Conservation (phyloP, 2,113 vertebrate species). For the Ailuropoda melanoleuca region DNA sequence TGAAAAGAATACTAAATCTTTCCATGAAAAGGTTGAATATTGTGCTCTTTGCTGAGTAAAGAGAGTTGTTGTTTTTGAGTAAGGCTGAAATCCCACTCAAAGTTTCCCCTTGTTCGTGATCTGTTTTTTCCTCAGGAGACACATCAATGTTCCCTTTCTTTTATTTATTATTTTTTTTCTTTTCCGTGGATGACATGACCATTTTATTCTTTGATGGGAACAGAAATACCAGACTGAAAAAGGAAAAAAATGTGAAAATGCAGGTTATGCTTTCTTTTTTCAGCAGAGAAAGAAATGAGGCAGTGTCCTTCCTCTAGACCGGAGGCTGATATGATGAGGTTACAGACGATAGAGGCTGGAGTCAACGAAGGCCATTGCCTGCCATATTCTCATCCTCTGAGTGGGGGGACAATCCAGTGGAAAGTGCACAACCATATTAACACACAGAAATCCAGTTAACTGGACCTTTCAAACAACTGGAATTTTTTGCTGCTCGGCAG, state of each 20-base stretch:
- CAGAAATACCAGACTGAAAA: not conserved
- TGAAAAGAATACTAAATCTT: constrained; percentile 83
- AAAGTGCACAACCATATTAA: not conserved
- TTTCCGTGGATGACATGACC: not conserved
- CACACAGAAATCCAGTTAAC: not conserved
- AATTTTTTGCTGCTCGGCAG: not conserved
- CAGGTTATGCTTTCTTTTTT: not conserved
- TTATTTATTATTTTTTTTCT: not conserved
- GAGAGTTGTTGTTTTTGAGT: constrained; percentile 78
- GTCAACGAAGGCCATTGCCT: not conserved
- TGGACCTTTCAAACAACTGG: not conserved
- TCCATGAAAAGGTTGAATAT: constrained; percentile 81
- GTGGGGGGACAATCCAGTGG: too few species aligned
- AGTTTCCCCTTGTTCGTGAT: constrained; percentile 66
- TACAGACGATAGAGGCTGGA: not conserved
- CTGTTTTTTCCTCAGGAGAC: constrained; percentile 69
- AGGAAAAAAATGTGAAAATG: not conserved
- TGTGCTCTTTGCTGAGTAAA: constrained; percentile 76
- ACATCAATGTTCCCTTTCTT: constrained; percentile 2
- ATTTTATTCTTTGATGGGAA: not conserved
- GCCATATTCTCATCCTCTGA: not conserved
- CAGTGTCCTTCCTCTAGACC: not conserved
- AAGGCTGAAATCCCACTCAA: constrained; percentile 79
- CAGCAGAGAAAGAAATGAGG: not conserved
- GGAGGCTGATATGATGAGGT: not conserved